Base-by-base conservation (phyloP, 2,797 vertebrate genomes). In the Sorex maritimensis region DNA sequence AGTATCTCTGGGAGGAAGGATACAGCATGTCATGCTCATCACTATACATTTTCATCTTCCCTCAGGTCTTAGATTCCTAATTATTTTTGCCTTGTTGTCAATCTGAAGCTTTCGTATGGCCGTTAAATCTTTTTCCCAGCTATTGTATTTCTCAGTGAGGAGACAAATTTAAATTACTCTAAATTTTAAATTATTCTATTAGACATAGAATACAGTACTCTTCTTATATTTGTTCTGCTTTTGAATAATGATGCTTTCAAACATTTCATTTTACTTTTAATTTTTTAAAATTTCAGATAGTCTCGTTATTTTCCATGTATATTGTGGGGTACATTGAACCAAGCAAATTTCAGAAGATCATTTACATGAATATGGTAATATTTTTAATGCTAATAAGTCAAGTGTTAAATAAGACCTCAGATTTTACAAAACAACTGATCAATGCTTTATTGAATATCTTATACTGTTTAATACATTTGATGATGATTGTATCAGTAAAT, bases 281-380 rank as follows among this genome's bases (percentile, higher is more conserved):
- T 94, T 21, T 83, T 81, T 90, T 92, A 89, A 79, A 23, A 65
- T 94, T 97, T 86, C 97, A 99, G 99, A 98, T 99, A 92, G 98
- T 99, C 0, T 99, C 98, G 68, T 98, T 99, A 91, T 99, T 99
- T 97, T 98, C 98, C 0, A 98, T 98, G 12, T 99, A 98, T 96
- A 98, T 99, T 95, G 97, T 99, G 97, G 99, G 99, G 28, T 99
- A 98, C 96, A 98, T 99, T 75, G 97, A 98, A 10, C 97, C 98
- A 15, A 83, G 94, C 52, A 99, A 99, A 97, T 98, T 99, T 98
- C 98, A 98, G 98, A 98, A 98, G 72, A 98, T 99, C 94, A 97
- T 99, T 89, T 98, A 98, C 96, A 98, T 98, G 73, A 99, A 99
- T 69, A 99, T 99, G 99, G 99, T 99, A 97, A 97, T 26, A 41